Conservation (phyloP, 2,888 invertebrate genomes). For the Trichopoda pennipes region DNA sequence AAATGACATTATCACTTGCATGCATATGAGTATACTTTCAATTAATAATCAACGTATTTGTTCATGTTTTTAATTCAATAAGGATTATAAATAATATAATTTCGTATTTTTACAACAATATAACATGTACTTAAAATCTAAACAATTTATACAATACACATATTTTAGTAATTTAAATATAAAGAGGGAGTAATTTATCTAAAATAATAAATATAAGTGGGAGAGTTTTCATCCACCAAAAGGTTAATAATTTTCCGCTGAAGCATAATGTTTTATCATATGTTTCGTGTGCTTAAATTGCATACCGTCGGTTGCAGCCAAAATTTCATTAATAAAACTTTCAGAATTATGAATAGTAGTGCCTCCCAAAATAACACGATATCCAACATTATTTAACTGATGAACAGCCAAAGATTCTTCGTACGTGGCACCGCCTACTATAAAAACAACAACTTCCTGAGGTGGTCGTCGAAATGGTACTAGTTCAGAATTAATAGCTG, state of each 20-base stretch:
- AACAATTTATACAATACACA: background rate
- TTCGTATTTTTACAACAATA: background rate
- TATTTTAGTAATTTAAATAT: constrained; percentile 7
- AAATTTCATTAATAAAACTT: constrained; percentile 89
- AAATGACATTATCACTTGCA: too few relatives aligned
- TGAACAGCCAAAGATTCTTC: constrained; percentile 95
- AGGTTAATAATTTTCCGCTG: constrained; percentile 80
- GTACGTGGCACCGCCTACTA: constrained; percentile 97
- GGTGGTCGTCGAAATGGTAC: constrained; percentile 84
- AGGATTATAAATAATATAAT: too few relatives aligned
- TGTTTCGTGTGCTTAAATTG: constrained; percentile 84
- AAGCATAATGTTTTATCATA: constrained; percentile 88
- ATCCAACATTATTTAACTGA: constrained; percentile 87
- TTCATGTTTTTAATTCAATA: constrained; percentile 82
- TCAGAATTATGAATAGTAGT: constrained; percentile 94
- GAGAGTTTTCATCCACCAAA: background rate
- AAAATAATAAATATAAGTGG: constrained; percentile 13
- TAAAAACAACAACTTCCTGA: constrained; percentile 97
- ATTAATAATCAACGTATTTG: constrained; percentile 77
- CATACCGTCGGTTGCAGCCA: constrained; percentile 85
- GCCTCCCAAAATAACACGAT: constrained; percentile 93
- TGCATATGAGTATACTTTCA: constrained; percentile 79
- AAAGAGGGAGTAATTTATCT: constrained; percentile 10
- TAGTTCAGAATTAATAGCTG: constrained; percentile 87
- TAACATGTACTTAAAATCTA: background rate